A percentile compares a stretch with the other conserved stretches of the same genome.
These are phyloP conservation scores for Chloebia gouldiae DNA, from an alignment of 2,113 vertebrate species.

Conservation along the genomic window DNA sequence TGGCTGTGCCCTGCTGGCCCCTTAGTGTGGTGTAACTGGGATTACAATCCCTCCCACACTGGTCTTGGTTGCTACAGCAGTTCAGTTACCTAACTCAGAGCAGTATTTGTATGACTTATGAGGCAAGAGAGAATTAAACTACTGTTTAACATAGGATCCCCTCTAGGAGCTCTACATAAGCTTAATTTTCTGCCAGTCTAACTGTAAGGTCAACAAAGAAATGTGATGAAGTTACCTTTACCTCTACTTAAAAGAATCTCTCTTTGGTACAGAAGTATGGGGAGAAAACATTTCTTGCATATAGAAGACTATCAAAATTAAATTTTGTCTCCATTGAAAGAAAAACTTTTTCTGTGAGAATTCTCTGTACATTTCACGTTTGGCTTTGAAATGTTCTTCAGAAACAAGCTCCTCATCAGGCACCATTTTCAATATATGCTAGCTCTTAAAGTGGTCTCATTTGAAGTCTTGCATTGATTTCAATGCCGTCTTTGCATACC, in stretches of 20 bases:
- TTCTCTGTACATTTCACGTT: not conserved
- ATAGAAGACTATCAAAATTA: not conserved
- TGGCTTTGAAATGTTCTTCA: conserved; percentile 11
- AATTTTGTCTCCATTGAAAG: not conserved
- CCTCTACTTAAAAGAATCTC: not conserved
- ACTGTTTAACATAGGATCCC: not conserved
- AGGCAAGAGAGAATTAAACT: not conserved
- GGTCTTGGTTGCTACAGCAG: not conserved
- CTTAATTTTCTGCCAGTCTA: not conserved
- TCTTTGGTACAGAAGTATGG: not conserved
- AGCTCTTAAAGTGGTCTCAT: conserved; percentile 15
- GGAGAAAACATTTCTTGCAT: not conserved
- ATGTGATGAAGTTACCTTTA: not conserved
- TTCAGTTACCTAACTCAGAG: not conserved
- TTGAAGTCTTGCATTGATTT: conserved; percentile 16
- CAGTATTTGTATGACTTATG: not conserved
- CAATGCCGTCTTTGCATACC: not conserved
- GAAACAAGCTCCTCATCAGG: conserved; percentile 4
- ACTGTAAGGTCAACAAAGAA: not conserved
- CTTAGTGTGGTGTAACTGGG: not conserved
- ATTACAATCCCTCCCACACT: not conserved
- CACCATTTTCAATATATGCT: conserved; percentile 1
- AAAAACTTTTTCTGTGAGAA: not conserved
- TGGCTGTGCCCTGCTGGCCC: not conserved
- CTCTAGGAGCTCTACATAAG: not conserved